These are phyloP conservation scores for Urocitellus parryii DNA, from an alignment of 2,113 vertebrate species.

Conservation along the genomic window DNA sequence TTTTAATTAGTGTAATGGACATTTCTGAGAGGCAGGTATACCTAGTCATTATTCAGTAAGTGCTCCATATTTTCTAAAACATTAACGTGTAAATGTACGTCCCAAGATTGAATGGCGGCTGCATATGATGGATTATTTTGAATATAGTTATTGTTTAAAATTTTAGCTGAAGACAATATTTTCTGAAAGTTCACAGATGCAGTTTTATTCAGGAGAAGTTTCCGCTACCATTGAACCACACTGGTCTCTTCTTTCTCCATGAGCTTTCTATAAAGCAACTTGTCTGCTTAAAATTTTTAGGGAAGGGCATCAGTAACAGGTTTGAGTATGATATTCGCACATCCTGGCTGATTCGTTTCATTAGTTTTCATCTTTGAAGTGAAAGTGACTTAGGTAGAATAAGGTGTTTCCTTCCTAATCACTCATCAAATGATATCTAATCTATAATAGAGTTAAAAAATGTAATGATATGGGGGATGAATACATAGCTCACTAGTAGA, in stretches of 20 bases:
- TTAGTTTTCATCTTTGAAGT: conserved; percentile 54
- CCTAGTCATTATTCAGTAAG: conserved; percentile 70
- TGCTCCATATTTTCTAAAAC: conserved; percentile 68
- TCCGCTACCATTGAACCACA: not conserved
- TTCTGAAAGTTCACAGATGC: conserved; percentile 44
- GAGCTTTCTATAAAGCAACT: not conserved
- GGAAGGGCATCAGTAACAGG: not conserved
- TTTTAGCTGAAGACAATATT: conserved; percentile 35
- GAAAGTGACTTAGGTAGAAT: conserved; percentile 23
- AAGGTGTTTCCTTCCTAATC: not conserved
- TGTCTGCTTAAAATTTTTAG: not conserved
- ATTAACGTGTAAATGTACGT: conserved; percentile 31
- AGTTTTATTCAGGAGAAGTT: conserved; percentile 45
- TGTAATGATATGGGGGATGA: not conserved
- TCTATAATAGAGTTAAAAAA: not conserved
- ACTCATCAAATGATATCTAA: not conserved
- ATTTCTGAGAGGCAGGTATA: conserved; percentile 74
- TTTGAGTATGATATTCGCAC: not conserved
- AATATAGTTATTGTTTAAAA: conserved; percentile 62
- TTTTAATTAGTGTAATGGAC: conserved; percentile 84
- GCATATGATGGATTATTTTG: conserved; percentile 45
- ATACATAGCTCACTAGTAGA: too few relatives aligned
- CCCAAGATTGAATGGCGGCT: conserved; percentile 41
- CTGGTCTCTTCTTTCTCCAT: not conserved
- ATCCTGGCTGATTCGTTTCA: not conserved